phyloP scores from a whole-genome alignment of 2,797 vertebrate genomes.

The Falco concolor region DNA sequence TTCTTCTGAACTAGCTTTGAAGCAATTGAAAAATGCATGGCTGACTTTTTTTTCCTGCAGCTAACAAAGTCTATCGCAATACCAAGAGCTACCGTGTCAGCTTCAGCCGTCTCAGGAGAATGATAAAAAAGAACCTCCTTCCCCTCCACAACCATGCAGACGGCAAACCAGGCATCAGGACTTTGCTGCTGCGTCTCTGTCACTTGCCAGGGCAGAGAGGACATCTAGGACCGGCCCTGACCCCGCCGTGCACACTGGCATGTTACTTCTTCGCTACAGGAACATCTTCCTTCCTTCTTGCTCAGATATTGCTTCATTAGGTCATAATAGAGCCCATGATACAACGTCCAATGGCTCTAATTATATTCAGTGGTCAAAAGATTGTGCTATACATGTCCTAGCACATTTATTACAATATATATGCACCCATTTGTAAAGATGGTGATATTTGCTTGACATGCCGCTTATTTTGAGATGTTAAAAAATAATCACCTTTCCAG shows the following conservation, averaged over 20 bases:
- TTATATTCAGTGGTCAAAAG: background rate
- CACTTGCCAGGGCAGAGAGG: background rate
- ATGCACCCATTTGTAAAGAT: background rate
- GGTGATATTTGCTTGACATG: background rate
- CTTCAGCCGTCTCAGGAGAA: accelerated
- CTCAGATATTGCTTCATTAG: background rate
- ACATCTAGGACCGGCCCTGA: background rate
- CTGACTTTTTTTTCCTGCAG: background rate
- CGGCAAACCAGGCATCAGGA: background rate
- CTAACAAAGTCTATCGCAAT: background rate
- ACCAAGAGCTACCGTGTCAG: background rate
- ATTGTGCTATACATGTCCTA: accelerated
- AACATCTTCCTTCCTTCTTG: background rate
- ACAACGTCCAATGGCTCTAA: background rate
- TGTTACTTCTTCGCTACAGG: background rate
- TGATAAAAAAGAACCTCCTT: background rate
- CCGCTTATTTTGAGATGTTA: background rate
- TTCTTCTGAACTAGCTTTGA: slow-evolving; percentile 1
- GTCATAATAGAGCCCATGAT: background rate
- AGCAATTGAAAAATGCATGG: background rate
- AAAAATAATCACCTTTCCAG: background rate
- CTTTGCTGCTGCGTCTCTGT: background rate
- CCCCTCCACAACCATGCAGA: background rate
- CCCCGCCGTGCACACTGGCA: background rate
- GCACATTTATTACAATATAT: background rate